phyloP scores from a whole-genome alignment of 2,113 vertebrate genomes.

The Oxyura jamaicensis region DNA sequence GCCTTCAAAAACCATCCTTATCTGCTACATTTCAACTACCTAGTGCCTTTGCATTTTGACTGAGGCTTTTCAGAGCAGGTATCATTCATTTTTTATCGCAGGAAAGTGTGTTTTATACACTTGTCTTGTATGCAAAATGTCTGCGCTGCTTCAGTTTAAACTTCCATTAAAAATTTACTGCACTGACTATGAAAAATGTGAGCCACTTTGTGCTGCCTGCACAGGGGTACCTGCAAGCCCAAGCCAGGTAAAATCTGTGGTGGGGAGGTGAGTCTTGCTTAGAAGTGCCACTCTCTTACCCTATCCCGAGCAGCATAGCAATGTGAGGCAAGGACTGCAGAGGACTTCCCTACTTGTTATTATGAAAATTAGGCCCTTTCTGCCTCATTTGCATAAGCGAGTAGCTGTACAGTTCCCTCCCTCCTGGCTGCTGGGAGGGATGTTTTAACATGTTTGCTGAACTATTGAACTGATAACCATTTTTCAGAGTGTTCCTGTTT shows the following conservation, averaged over 20 bases:
- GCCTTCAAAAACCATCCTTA: neutral
- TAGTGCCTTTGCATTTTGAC: fast-evolving
- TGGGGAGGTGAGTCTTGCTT: neutral
- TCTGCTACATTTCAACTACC: neutral
- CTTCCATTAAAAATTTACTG: neutral
- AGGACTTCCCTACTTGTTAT: neutral
- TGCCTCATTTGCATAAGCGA: neutral
- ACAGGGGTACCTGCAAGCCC: fast-evolving
- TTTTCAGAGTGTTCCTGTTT: neutral
- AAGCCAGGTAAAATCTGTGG: neutral
- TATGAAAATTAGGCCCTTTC: neutral
- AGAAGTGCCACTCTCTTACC: fast-evolving
- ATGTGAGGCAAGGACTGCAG: fast-evolving
- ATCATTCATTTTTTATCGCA: neutral
- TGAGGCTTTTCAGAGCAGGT: neutral
- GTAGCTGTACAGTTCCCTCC: neutral
- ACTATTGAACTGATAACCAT: neutral
- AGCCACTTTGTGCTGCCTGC: neutral
- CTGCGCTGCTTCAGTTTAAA: neutral
- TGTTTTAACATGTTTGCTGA: neutral
- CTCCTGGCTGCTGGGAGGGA: neutral
- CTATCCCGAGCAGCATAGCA: neutral
- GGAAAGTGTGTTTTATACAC: neutral
- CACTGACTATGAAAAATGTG: neutral
- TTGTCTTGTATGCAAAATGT: neutral